Base-by-base conservation (phyloP, 2,888 invertebrate genomes). In the Athrips mouffetella region DNA sequence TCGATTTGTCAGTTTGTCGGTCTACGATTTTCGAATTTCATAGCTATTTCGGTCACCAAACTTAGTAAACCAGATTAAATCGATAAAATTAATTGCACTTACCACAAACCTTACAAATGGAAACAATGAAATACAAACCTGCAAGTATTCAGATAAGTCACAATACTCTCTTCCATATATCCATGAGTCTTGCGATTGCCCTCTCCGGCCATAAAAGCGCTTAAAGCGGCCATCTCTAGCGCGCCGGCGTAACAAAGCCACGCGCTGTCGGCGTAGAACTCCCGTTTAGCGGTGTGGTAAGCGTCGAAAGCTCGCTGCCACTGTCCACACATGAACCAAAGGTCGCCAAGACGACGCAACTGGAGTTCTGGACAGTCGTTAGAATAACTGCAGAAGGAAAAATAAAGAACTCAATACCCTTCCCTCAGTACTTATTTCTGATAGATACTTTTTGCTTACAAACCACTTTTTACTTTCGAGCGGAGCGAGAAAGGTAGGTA, bases 231-330 rank as follows among this genome's bases (percentile, higher is more conserved):
- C 98, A 98, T 98, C 89, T 98, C 98, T 42, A 98, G 86, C 3
- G 99, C 98, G 7, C 98, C 98, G 0, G 99, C 98, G 80, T 96
- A 98, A 76, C 98, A 96, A 21, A 98, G 90, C 98, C 98, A 98
- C 0, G 99, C 99, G 59, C 97, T 96, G 76, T 99, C 99, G 1
- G 95, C 95, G 71, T 95, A 96, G 77, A 99, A 99, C 77, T 99
- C 99, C 46, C 98, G 92, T 82, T 99, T 99, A n/a, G 98, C 96
- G 33, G 95, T 93, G 80, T 99, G 98, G 84, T 98, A 99, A 0
- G 96, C 92, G 62, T 96, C 95, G 81, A 96, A 98, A 5, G 98
- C 97, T 58, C 96, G 90, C 57, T 94, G 93, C 85, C 98, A 98
- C 70, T 97, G 94, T 2, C 97, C 96, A 78, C 98, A 97, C 91